Conservation (phyloP, 2,797 vertebrate genomes). For the Pteropus rufus region DNA sequence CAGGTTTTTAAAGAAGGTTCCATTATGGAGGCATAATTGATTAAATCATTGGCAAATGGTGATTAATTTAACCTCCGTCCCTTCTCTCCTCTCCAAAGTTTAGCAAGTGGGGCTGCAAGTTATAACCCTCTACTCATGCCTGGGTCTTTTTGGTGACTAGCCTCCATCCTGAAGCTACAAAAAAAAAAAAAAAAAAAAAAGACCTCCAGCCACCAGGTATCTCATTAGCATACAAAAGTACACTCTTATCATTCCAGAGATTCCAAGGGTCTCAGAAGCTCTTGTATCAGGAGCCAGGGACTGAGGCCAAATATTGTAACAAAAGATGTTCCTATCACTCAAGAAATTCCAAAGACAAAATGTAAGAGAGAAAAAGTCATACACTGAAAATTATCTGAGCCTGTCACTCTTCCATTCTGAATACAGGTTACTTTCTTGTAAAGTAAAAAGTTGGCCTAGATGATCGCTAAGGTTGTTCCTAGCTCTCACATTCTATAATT, state of each 20-base stretch:
- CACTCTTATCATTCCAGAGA: not conserved
- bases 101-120: not conserved
- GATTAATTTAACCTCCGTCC: not conserved
- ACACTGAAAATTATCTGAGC: not conserved
- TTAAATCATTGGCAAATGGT: not conserved
- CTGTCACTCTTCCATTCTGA: not conserved
- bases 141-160: not conserved
- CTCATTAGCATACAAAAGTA: not conserved
- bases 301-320: not conserved
- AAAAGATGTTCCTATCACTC: not conserved
- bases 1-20: not conserved
- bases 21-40: not conserved
- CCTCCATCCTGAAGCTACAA: not conserved
- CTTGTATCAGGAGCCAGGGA: not conserved
- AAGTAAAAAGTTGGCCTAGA: not conserved
- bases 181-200: too few relatives aligned
- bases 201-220: not conserved
- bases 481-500: conserved; percentile 48
- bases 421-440: not conserved
- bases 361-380: not conserved
- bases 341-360: not conserved
- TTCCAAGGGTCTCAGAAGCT: not conserved
- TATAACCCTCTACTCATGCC: not conserved
- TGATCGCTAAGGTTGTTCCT: not conserved
- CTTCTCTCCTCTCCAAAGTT: not conserved